Percentiles rank a stretch among this genome's conserved stretches.
Evolutionary conservation across 2,113 vertebrate species (phyloP).

Genomic region (Chascanopsetta lugubris): DNA sequence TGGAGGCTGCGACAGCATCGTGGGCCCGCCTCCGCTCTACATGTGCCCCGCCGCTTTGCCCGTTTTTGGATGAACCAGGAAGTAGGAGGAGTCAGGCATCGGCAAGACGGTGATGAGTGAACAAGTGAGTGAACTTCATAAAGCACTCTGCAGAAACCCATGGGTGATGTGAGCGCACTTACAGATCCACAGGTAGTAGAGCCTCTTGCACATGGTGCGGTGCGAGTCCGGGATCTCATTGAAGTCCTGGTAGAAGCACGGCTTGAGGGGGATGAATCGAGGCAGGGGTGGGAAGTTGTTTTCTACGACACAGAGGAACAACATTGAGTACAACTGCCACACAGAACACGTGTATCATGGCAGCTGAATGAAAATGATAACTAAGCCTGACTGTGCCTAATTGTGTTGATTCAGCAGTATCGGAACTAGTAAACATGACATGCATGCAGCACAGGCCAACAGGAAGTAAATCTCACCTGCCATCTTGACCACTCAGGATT

Average conservation of each 20-base stretch:
- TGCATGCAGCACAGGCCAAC: background rate
- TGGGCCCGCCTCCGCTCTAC: no score
- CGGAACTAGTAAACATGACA: background rate
- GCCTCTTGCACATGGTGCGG: slow-evolving; percentile 91
- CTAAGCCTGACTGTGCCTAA: background rate
- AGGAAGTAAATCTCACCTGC: slow-evolving; percentile 68
- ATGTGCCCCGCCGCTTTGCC: no score
- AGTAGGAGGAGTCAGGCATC: no score
- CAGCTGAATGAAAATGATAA: slow-evolving; percentile 14
- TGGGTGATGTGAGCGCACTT: slow-evolving; percentile 77
- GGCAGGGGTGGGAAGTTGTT: slow-evolving; percentile 98
- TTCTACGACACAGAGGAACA: slow-evolving; percentile 78
- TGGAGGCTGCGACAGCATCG: no score
- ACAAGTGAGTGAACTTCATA: no score
- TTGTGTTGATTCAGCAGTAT: background rate
- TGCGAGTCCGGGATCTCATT: slow-evolving; percentile 93
- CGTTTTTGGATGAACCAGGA: no score
- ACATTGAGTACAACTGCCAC: slow-evolving; percentile 9
- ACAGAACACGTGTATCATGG: slow-evolving; percentile 18
- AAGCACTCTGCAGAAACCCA: no score
- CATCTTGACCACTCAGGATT: slow-evolving; percentile 65
- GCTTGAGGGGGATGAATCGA: slow-evolving; percentile 94
- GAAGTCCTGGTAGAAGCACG: slow-evolving; percentile 98
- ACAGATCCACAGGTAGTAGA: slow-evolving; percentile 99
- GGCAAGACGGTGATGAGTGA: no score